phyloP scores from a whole-genome alignment of 2,888 invertebrate species.

The Catocala sponsa region DNA sequence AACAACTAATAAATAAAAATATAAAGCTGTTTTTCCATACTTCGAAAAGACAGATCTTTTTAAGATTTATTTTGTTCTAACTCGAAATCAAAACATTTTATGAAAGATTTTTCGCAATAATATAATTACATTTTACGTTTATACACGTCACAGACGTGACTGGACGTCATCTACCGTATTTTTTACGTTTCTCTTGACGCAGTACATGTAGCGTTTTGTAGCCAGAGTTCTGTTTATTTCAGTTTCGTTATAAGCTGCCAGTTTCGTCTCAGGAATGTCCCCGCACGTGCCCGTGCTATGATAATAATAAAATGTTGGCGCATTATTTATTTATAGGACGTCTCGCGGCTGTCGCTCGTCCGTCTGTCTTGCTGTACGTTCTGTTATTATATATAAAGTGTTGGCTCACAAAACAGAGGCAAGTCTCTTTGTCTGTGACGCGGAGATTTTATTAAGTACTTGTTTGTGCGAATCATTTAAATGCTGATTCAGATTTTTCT shows the following conservation, averaged over 20 bases:
- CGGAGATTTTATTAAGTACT: constrained; percentile 19
- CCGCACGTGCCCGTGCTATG: constrained; percentile 85
- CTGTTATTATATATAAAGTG: constrained; percentile 71
- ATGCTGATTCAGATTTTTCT: constrained; percentile 12
- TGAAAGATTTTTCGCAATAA: constrained; percentile 11
- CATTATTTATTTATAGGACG: constrained; percentile 87
- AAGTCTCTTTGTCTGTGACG: constrained; percentile 46
- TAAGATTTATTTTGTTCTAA: constrained; percentile 23
- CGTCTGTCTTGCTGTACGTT: constrained; percentile 76
- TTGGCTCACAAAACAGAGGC: constrained; percentile 50
- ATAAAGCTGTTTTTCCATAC: constrained; percentile 4
- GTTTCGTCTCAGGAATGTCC: constrained; percentile 78
- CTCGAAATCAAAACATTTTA: constrained; percentile 5
- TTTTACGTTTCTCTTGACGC: constrained; percentile 48
- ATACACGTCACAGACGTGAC: constrained; percentile 34
- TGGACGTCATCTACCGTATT: constrained; percentile 39
- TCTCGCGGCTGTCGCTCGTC: constrained; percentile 87
- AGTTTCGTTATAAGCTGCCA: constrained; percentile 71
- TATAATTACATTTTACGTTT: constrained; percentile 7
- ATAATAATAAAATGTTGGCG: constrained; percentile 88
- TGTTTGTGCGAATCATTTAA: constrained; percentile 16
- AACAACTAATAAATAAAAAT: constrained; percentile 41
- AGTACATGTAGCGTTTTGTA: constrained; percentile 45
- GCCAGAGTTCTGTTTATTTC: constrained; percentile 66
- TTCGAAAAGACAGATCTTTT: constrained; percentile 11